Evolutionary conservation across 2,888 invertebrate genomes (phyloP), one percentile per base, ranked within the genome.

Genomic region (Bimastos eiseni): DNA sequence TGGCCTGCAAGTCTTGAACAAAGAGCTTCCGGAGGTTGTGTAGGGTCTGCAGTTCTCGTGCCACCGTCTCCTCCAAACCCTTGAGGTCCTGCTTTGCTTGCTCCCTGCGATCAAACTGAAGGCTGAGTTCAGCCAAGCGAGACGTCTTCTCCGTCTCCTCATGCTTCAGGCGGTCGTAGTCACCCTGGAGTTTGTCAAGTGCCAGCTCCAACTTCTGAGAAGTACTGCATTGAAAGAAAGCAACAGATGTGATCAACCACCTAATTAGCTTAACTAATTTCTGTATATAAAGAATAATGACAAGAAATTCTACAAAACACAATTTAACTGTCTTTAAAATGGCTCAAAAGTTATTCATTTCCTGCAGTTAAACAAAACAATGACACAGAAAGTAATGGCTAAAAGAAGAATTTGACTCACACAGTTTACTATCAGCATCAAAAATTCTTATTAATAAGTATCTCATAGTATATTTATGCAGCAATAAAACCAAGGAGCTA

Each of bases 21-120:
- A 99, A 99, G 92, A 99, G 96, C 96, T 98, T 99, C 93, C 99
- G 97, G 93, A 99, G 96, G 96, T 98, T 99, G 96, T 99, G 99
- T 94, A 99, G 96, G 1, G 99, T 99, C 96, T 99, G 98, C 93
- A 99, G 96, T 96, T 99, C 99, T 96, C 99, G 99, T 93, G 98
- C 93, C 91, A 95, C 95, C 34, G 95, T 95, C 92, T 95, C 95
- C 92, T 95, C 95, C 34, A 95, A 93, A 88, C 95, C 96, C 92
- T 95, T 96, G 95, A 99, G 97, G 95, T 99, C 99, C 95, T 99
- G 98, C 93, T 98, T 97, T 84, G 99, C 99, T 96, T 99, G 98
- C 95, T 99, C 99, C 93, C 98, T 97, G 93, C 98, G 97, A 95
- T 99, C 99, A 95, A 98, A 93, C 93, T 94, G 94, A 70, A 94